phyloP scores from a whole-genome alignment of 2,888 invertebrate genomes.

The Volucella inflata region DNA sequence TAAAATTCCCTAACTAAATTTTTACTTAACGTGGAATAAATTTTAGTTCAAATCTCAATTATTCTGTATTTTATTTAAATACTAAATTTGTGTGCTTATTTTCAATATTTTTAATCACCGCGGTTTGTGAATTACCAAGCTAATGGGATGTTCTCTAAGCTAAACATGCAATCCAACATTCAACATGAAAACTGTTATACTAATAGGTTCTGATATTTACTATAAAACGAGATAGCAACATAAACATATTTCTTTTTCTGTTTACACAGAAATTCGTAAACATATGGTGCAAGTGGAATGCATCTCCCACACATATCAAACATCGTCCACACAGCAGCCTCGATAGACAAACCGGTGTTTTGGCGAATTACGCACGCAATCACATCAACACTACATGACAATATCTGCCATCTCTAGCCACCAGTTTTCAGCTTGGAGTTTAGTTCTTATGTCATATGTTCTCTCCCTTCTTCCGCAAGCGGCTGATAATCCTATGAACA shows the following conservation, averaged over 20 bases:
- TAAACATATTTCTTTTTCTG: background rate
- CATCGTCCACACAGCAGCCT: background rate
- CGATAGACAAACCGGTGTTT: slow-evolving; percentile 33
- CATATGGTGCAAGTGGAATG: slow-evolving; percentile 33
- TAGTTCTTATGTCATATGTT: background rate
- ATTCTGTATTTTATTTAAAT: too few species aligned
- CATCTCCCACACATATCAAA: slow-evolving; percentile 31
- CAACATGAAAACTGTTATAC: slow-evolving; percentile 17
- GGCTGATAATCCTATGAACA: background rate
- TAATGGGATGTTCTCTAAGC: background rate
- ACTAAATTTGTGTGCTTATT: too few species aligned
- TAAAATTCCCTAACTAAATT: too few species aligned
- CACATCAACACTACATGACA: background rate
- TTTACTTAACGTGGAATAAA: too few species aligned
- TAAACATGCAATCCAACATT: slow-evolving; percentile 5
- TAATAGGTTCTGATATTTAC: background rate
- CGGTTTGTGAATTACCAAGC: background rate
- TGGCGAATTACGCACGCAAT: slow-evolving; percentile 1
- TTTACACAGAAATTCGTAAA: slow-evolving; percentile 2
- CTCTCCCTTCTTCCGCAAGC: background rate
- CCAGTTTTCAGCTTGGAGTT: background rate
- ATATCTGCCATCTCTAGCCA: slow-evolving; percentile 4
- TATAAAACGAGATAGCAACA: background rate
- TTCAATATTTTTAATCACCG: background rate
- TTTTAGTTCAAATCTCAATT: too few species aligned